Base-by-base conservation (phyloP, 2,888 invertebrate species). In the Monochamus alternatus region DNA sequence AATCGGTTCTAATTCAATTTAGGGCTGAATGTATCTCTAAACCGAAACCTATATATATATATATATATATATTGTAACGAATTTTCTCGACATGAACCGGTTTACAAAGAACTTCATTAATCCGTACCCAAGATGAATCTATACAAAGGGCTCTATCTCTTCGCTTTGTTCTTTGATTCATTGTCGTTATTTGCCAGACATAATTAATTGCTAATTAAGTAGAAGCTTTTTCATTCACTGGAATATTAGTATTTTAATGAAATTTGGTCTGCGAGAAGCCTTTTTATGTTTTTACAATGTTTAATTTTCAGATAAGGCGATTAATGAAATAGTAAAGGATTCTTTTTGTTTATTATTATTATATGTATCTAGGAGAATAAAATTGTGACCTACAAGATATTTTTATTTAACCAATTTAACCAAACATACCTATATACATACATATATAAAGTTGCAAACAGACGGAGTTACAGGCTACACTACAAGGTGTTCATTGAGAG, bases 151-250 rank as follows among this genome's bases (percentile, higher is more conserved):
- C 31, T 44, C 64, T 30, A 22, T 47, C 30, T 12, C 47, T 9
- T 64, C 47, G 47, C 64, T 64, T 64, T 64, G 47, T 64, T 63
- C 64, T 44, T 64, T 47, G 47, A 64, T 64, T 64, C 64, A 64
- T 47, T 47, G 64, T 64, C 47, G 47, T 64, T 64, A 64, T 64
- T 64, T 64, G 64, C 47, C 64, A 22, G 64, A 47, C 64, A 64
- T 64, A 64, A 64, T 64, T 64, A 64, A 64, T 64, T 64, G 47
- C 64, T 47, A 64, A 64, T 64, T 64, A 64, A 64, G 14, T 30
- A 64, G 64, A 64, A 64, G 47, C 64, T 64, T 64, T 47, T 47
- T 30, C 47, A 43, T 14, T 38, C 43, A 63, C 43, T 63, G 10
- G 8, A 31, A 22, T 7, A 64, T 64, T 22, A 5, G 14, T 64